Conservation (phyloP, 2,113 vertebrate species). For the Drymodes brunneopygia region DNA sequence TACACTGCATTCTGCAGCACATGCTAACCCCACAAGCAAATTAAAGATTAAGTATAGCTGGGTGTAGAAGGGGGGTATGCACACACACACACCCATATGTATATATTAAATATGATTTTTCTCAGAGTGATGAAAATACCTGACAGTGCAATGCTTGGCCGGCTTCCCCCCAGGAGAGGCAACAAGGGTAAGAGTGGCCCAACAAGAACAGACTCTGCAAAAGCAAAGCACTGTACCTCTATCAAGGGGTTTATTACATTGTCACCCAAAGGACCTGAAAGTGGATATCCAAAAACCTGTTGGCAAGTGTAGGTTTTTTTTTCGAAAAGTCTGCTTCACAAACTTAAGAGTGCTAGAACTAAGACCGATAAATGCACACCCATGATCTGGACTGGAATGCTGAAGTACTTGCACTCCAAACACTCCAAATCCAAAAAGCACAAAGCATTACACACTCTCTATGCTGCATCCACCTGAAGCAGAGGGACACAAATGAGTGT, state of each 20-base stretch:
- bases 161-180: not conserved
- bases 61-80: not conserved
- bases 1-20: not conserved
- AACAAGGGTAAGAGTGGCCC: not conserved
- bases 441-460: not conserved
- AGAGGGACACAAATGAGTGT: not conserved
- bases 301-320: not conserved
- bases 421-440: not conserved
- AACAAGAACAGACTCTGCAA: not conserved
- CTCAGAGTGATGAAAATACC: not conserved
- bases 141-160: not conserved
- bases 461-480: not conserved
- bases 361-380: not conserved
- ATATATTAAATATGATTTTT: not conserved
- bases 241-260: not conserved
- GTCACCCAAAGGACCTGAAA: accelerated
- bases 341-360: not conserved
- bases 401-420: not conserved
- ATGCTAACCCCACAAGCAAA: not conserved
- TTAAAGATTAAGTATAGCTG: not conserved
- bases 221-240: not conserved
- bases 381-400: not conserved
- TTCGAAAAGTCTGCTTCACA: not conserved
- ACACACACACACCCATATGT: accelerated
- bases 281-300: not conserved